These are phyloP conservation scores for Ctenochaetus hawaiiensis DNA, from an alignment of 2,797 vertebrate species.

Conservation along the genomic window DNA sequence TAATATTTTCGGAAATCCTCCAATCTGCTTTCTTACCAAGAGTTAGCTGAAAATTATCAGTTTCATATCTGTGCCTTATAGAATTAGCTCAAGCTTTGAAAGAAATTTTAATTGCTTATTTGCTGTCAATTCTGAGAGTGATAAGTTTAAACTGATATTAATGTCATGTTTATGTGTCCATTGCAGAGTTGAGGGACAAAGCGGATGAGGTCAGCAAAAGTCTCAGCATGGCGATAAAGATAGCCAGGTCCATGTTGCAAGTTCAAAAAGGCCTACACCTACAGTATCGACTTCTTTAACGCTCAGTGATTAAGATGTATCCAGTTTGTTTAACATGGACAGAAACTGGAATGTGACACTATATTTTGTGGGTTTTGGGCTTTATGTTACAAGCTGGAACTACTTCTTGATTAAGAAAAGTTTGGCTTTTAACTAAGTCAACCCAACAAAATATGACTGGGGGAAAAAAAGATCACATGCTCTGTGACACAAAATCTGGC, in stretches of 20 bases:
- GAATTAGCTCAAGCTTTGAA: background rate
- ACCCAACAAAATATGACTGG: background rate
- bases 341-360: background rate
- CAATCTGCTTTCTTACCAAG: background rate
- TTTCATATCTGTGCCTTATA: background rate
- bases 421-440: too few species aligned
- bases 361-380: background rate
- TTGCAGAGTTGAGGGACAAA: background rate
- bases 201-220: background rate
- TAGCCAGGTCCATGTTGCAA: background rate
- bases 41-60: background rate
- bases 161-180: background rate
- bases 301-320: background rate
- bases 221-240: background rate
- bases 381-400: background rate
- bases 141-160: background rate
- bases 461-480: too few species aligned
- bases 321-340: background rate
- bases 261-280: background rate
- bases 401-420: background rate
- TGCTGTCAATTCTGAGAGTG: background rate
- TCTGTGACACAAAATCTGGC: background rate
- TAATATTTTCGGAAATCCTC: constrained; percentile 12
- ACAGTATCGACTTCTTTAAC: background rate
- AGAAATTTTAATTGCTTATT: background rate